phyloP scores from a whole-genome alignment of 2,797 vertebrate genomes.

The Falco columbarius region DNA sequence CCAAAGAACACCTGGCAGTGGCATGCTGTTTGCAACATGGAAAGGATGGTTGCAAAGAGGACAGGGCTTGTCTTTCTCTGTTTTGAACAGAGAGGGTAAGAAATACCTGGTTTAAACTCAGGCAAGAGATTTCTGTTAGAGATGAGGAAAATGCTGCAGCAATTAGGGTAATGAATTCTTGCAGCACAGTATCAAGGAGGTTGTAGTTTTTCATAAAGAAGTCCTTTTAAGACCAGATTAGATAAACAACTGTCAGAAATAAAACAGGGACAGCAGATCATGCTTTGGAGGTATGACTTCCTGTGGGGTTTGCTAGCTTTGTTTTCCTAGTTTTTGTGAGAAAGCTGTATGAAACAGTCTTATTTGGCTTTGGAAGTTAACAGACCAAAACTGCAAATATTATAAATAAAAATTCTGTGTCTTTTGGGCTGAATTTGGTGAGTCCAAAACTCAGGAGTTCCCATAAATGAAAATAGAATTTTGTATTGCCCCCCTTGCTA shows the following conservation, averaged over 20 bases:
- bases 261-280: background rate
- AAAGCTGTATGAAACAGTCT: background rate
- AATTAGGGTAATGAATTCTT: background rate
- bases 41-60: background rate
- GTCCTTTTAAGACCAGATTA: background rate
- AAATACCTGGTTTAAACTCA: background rate
- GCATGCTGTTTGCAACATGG: rapidly evolving
- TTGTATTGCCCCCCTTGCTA: background rate
- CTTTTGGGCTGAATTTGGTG: background rate
- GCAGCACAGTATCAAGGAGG: background rate
- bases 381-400: background rate
- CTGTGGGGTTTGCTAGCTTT: background rate
- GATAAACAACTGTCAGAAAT: background rate
- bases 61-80: background rate
- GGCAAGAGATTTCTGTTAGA: background rate
- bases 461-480: background rate
- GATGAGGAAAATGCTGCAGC: background rate
- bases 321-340: background rate
- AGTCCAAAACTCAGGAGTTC: background rate
- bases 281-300: background rate
- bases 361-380: background rate
- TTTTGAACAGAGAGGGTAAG: background rate
- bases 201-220: background rate
- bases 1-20: background rate
- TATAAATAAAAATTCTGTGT: background rate